Evolutionary conservation across 2,797 vertebrate genomes (phyloP).

Genomic region (Manis pentadactyla): DNA sequence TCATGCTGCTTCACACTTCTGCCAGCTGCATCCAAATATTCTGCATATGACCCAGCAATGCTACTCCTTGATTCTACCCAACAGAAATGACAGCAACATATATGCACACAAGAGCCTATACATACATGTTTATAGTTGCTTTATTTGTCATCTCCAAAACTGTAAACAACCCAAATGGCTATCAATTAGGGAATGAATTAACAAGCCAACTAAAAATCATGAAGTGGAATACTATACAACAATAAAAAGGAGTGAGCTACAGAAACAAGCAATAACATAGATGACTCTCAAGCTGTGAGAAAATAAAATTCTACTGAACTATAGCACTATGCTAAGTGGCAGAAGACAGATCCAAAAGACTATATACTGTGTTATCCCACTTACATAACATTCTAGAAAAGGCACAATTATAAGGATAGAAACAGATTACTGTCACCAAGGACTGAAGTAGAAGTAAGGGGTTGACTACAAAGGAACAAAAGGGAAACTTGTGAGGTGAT

Average conservation of each 20-base stretch:
- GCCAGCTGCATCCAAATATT: background rate
- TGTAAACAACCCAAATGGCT: background rate
- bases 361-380: too few species aligned
- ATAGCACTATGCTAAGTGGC: background rate
- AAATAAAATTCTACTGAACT: too few species aligned
- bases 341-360: background rate
- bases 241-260: background rate
- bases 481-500: background rate
- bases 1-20: background rate
- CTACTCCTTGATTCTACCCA: background rate
- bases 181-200: background rate
- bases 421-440: background rate
- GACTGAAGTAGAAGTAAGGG: background rate
- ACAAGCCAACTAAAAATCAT: background rate
- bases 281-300: background rate
- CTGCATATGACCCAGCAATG: background rate
- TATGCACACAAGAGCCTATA: background rate
- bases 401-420: background rate
- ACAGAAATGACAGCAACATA: background rate
- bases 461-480: background rate
- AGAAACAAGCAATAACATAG: background rate
- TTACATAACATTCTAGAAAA: background rate
- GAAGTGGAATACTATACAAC: background rate
- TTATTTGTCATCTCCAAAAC: background rate
- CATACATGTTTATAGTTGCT: background rate